A percentile compares a stretch with the other conserved stretches of the same genome.
phyloP scores from a whole-genome alignment of 64 coral and sea anemone species.

The Stichodactyla helianthus region DNA sequence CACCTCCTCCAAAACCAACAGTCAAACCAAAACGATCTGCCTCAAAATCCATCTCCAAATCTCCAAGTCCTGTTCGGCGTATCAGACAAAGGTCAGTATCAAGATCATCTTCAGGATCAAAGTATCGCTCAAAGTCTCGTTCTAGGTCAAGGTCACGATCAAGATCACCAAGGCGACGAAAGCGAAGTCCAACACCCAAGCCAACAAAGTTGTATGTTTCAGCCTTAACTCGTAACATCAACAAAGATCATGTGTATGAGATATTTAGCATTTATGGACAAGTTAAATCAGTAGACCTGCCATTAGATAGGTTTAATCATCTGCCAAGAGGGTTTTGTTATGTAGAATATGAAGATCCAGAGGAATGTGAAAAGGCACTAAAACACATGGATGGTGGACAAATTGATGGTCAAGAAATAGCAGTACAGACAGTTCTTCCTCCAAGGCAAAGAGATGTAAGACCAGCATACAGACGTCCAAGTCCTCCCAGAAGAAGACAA shows the following conservation, averaged over 20 bases:
- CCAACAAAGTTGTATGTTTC: constrained; percentile 79
- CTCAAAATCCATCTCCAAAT: constrained; percentile 32
- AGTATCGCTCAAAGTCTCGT: constrained; percentile 55
- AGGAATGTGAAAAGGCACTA: constrained; percentile 78
- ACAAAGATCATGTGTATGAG: constrained; percentile 92
- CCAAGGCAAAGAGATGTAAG: constrained; percentile 58
- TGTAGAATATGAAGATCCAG: constrained; percentile 82
- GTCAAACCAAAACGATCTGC: constrained; percentile 31
- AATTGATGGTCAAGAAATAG: constrained; percentile 91
- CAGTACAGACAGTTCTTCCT: constrained; percentile 73
- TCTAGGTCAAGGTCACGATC: constrained; percentile 70
- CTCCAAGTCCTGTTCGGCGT: constrained; percentile 47
- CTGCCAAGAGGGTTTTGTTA: constrained; percentile 91
- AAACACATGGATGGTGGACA: constrained; percentile 98
- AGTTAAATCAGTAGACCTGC: constrained; percentile 87
- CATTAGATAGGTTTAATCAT: constrained; percentile 81
- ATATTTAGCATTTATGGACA: constrained; percentile 96
- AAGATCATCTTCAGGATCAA: constrained; percentile 61
- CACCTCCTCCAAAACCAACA: constrained; percentile 42
- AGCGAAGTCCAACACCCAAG: constrained; percentile 81
- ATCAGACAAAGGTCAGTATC: constrained; percentile 61
- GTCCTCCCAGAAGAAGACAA: constrained; percentile 67
- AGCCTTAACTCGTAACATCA: constrained; percentile 88
- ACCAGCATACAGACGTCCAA: constrained; percentile 63
- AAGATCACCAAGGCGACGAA: constrained; percentile 76